Conservation (phyloP, 2,797 vertebrate genomes). For the Chaetophractus vellerosus region DNA sequence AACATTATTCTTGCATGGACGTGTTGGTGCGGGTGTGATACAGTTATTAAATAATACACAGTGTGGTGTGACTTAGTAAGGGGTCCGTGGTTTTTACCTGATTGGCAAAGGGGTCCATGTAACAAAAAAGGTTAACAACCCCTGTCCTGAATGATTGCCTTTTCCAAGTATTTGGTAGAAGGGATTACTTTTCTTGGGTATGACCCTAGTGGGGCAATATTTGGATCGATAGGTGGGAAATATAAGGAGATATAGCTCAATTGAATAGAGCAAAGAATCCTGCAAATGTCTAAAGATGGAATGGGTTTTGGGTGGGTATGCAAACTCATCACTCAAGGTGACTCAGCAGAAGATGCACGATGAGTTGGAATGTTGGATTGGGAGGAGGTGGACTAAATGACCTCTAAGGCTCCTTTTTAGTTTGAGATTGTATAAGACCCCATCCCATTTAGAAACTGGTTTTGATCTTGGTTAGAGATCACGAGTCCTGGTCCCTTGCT, state of each 20-base stretch:
- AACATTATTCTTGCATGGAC: too few species aligned
- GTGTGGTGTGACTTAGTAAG: too few species aligned
- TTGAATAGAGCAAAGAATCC: neutral
- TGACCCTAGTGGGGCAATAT: neutral
- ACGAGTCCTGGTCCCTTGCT: rapidly evolving
- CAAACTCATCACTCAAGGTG: neutral
- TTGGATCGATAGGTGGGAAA: neutral
- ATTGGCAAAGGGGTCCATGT: too few species aligned
- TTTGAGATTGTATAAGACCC: neutral
- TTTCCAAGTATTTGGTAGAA: neutral
- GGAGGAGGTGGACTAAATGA: neutral
- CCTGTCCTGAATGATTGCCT: neutral
- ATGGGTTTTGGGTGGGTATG: neutral
- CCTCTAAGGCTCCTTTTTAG: neutral
- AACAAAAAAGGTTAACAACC: too few species aligned
- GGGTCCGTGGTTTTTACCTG: too few species aligned
- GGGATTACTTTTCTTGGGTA: neutral
- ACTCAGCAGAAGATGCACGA: rapidly evolving
- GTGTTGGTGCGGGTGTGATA: too few species aligned
- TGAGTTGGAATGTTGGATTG: neutral
- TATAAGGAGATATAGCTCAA: neutral
- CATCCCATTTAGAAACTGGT: neutral
- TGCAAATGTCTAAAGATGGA: neutral
- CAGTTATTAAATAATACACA: too few species aligned
- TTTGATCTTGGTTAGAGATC: neutral